Evolutionary conservation across 53 echinoderm and acorn worm genomes (phyloP).

Genomic region (Pentamera pediparva): DNA sequence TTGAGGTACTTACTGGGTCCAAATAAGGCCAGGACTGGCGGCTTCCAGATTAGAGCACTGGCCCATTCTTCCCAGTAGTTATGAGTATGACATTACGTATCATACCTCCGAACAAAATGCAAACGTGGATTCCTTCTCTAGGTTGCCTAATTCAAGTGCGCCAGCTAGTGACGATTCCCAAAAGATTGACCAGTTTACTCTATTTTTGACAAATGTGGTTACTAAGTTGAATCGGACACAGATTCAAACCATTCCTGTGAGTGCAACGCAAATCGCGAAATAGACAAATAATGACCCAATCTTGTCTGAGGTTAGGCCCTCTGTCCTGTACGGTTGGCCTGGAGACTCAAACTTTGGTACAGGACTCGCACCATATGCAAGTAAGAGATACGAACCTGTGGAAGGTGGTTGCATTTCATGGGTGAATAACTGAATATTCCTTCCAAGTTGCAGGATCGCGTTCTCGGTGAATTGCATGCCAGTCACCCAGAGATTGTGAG

Average conservation of each 20-base stretch:
- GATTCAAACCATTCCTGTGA: neutral
- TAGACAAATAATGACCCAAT: neutral
- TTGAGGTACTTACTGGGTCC: neutral
- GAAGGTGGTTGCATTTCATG: constrained; percentile 47
- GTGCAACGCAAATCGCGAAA: neutral
- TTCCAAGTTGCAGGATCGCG: too few relatives aligned
- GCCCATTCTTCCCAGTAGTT: neutral
- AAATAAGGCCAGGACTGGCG: neutral
- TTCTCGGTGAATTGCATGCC: too few relatives aligned
- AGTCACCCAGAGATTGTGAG: constrained; percentile 43
- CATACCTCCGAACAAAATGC: too few relatives aligned
- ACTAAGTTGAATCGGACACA: neutral
- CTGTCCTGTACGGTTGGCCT: constrained; percentile 39
- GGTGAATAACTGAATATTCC: constrained; percentile 43
- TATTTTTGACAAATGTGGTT: neutral
- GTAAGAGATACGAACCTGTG: constrained; percentile 30
- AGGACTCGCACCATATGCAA: too few relatives aligned
- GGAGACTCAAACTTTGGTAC: neutral
- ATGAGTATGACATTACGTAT: too few relatives aligned
- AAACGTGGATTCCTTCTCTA: neutral
- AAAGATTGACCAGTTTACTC: neutral
- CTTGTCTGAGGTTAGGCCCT: constrained; percentile 13
- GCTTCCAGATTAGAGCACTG: neutral
- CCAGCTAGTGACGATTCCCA: neutral
- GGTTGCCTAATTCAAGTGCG: neutral